Evolutionary conservation across 2,113 vertebrate species (phyloP), one percentile per base, ranked within the genome.

Genomic region (Choloepus hoffmanni): DNA sequence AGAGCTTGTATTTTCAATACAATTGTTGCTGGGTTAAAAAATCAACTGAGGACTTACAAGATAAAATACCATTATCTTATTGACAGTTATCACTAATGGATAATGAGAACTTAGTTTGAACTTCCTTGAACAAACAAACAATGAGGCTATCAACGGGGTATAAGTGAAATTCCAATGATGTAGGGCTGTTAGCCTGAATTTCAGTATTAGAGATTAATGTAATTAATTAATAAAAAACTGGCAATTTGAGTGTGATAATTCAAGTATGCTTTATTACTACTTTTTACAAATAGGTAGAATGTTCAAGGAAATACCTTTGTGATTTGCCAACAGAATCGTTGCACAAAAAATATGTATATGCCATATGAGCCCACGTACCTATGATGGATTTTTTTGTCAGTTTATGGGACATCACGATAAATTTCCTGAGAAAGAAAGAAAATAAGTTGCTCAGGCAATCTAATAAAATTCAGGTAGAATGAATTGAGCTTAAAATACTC

Each of bases 41-140:
- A 94, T 93, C 94, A 83, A 91, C 93, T 26, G n/a, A 70, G 95
- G 87, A 79, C 90, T 95, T 93, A 90, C 23, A 87, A 90, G 92
- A 70, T 95, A 91, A 94, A 89, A 90, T 86, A 72, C 88, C 88
- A 73, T 86, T 89, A 81, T 92, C 40, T 95, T 92, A 96, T 93
- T 84, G 97, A 94, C 82, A 96, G 77, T 72, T 95, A 85, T 96
- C 95, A 96, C 58, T 97, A 95, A 92, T 73, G 72, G 70, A 88
- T 97, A 97, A 96, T 83, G 73, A 85, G 73, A 63, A 55, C 88
- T 70, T 72, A 70, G n/a, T 78, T 87, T 97, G 81, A 92, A 95
- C 76, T 77, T 95, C 78, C 72, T 95, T 77, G 74, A 92, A 84
- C 26, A 88, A 92, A 82, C 7, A 92, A 83, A 21, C 48, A 95